Evolutionary conservation across 2,113 vertebrate species (phyloP), one percentile per base, ranked within the genome.

Genomic region (Eleginops maclovinus): DNA sequence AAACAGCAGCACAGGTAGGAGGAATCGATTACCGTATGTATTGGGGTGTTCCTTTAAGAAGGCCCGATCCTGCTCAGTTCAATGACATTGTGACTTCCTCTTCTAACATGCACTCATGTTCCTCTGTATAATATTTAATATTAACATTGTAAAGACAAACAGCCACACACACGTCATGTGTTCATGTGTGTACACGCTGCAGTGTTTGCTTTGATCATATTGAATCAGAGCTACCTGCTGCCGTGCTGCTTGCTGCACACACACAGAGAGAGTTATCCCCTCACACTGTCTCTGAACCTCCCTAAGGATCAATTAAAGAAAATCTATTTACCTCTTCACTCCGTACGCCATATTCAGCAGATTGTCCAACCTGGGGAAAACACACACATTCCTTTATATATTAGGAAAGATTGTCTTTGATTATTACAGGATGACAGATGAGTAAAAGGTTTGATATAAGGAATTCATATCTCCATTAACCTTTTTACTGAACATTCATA

Each of bases 281-380:
- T 73, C 13, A 13, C 16, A 41, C 59, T 40, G 9, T 21, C n/a
- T 69, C 13, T 9, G 10, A 54, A 61, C 70, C 43, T 78, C 68
- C 61, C 61, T 68, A 4, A 21, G 40, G 71, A 46, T 79, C 51
- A 80, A 83, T 76, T 79, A 70, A 54, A 55, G 44, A 43, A 41
- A 64, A 51, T 80, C 14, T 1, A 65, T 79, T 97, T 97, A 99
- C 98, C 98, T 99, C 96, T 99, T 99, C 77, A 99, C 97, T 94
- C 97, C 98, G 88, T 99, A 99, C 90, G 98, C 98, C 97, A 99
- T 99, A 94, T 99, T 99, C 90, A 99, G 96, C 94, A 99, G 95
- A 95, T 98, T 99, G 95, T 99, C 98, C 96, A 99, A 94, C 96
- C 98, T 99, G 96, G 91, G 47, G 9, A 36, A 95, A 24, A 75